Conservation (phyloP, 2,797 vertebrate species). For the Tenualosa ilisha region DNA sequence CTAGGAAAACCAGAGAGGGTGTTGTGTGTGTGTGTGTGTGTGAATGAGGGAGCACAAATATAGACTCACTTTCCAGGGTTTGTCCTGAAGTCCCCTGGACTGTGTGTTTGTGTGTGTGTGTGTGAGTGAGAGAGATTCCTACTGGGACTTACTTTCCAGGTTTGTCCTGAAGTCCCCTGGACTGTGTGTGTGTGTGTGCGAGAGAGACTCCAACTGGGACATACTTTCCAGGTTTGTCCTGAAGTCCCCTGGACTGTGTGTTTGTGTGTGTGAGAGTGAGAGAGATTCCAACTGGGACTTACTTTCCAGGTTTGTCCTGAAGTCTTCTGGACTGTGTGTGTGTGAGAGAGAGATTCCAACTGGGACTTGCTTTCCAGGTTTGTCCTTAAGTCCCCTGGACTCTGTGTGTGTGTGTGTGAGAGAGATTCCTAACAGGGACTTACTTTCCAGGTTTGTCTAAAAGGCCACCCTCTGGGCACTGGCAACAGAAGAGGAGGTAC, state of each 20-base stretch:
- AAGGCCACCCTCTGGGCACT: not conserved
- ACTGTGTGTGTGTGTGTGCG: not conserved
- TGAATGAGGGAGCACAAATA: not conserved
- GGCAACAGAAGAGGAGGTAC: not conserved
- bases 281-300: no score
- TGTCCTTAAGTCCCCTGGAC: no score
- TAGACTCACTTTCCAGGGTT: not conserved
- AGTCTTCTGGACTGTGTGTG: not conserved
- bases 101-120: not conserved
- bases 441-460: not conserved
- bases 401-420: not conserved
- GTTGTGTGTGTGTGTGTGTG: not conserved
- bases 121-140: fast-evolving
- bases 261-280: fast-evolving
- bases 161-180: no score
- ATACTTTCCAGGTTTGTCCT: not conserved
- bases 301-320: no score
- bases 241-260: not conserved
- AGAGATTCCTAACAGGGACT: not conserved
- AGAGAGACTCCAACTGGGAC: not conserved
- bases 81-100: not conserved
- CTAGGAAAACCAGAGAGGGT: not conserved
- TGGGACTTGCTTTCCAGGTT: no score
- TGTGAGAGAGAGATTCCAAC: not conserved
- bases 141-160: no score